Evolutionary conservation across 2,888 invertebrate genomes (phyloP).

Genomic region (Hyles lineata): DNA sequence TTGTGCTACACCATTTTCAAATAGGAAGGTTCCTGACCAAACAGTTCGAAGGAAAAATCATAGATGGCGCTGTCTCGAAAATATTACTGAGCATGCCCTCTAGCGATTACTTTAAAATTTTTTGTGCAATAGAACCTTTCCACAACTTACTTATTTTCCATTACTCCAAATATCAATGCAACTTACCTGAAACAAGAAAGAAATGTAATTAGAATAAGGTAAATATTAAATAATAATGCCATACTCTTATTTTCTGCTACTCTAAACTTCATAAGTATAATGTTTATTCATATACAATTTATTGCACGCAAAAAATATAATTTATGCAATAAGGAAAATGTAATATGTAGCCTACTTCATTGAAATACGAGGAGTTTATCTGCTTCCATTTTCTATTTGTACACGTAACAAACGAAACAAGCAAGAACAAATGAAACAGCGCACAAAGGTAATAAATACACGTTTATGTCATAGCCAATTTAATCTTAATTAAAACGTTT

Average conservation of each 20-base stretch:
- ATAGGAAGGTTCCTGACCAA: slow-evolving; percentile 8
- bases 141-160: neutral
- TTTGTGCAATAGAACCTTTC: neutral
- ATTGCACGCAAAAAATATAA: too few relatives aligned
- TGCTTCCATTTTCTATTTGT: too few relatives aligned
- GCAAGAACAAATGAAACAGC: neutral
- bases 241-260: too few relatives aligned
- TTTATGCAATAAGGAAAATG: too few relatives aligned
- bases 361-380: too few relatives aligned
- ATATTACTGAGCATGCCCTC: neutral
- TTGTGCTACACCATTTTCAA: neutral
- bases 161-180: neutral
- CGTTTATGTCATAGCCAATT: neutral
- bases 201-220: neutral
- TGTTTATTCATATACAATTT: too few relatives aligned
- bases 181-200: slow-evolving; percentile 21
- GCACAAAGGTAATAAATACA: neutral
- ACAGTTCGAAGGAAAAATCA: slow-evolving; percentile 34
- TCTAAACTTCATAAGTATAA: too few relatives aligned
- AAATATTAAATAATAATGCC: neutral
- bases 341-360: too few relatives aligned
- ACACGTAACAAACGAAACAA: too few relatives aligned
- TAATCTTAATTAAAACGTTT: neutral
- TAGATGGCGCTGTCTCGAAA: slow-evolving; percentile 44
- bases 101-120: neutral